phyloP scores from a whole-genome alignment of 2,797 vertebrate species.

The Lophius americanus region DNA sequence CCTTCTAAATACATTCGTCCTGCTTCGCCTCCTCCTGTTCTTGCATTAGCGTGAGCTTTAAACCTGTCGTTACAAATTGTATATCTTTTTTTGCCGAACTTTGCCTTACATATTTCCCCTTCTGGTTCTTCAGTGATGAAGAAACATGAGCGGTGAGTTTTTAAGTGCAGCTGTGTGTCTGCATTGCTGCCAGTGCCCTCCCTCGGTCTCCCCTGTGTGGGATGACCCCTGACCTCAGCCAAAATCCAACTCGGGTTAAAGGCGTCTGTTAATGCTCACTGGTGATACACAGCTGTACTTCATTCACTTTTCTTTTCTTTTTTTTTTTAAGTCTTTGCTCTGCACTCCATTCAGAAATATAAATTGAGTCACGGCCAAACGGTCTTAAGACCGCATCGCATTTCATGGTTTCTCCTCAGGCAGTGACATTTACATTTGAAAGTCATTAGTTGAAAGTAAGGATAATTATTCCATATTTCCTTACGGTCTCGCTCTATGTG shows the following conservation, averaged over 20 bases:
- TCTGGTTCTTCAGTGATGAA: conserved; percentile 50
- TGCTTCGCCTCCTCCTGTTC: conserved; percentile 59
- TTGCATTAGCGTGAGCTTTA: conserved; percentile 64
- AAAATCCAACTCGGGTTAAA: conserved; percentile 53
- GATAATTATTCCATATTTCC: neutral
- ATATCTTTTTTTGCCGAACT: conserved; percentile 54
- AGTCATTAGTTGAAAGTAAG: too few relatives aligned
- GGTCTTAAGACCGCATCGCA: conserved; percentile 14
- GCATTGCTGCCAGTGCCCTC: conserved; percentile 41
- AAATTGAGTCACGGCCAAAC: conserved; percentile 27
- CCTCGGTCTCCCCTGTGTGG: conserved; percentile 55
- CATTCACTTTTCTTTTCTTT: conserved; percentile 31
- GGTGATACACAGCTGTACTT: conserved; percentile 55
- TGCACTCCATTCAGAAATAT: conserved; percentile 17
- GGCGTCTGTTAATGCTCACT: conserved; percentile 51
- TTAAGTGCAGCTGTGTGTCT: conserved; percentile 62
- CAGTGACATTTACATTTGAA: conserved; percentile 7
- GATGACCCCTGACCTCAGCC: conserved; percentile 63
- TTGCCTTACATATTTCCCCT: conserved; percentile 38
- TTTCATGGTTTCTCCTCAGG: conserved; percentile 11
- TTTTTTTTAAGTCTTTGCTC: conserved; percentile 14
- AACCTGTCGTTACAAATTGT: conserved; percentile 65
- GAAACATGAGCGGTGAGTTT: conserved; percentile 49
- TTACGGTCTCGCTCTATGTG: neutral
- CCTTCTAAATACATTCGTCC: conserved; percentile 45